A percentile compares a stretch with the other conserved stretches of the same genome.
Conservation (phyloP, 1,140 invertebrate genomes). For the Scaptodrosophila lebanonensis region DNA sequence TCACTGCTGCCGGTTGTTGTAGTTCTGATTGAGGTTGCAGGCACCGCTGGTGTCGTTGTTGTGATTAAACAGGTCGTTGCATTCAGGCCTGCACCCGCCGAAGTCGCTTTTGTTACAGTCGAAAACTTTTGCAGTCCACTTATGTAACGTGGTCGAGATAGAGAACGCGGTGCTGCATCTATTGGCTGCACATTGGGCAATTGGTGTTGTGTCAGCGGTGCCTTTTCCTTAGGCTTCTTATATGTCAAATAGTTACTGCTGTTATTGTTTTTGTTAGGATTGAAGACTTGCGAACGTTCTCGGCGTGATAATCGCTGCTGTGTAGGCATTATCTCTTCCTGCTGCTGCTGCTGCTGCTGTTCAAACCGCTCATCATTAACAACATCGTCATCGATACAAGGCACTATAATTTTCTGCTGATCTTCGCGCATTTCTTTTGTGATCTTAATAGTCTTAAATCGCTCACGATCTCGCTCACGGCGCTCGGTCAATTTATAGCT, state of each 20-base stretch:
- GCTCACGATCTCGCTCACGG: conserved; percentile 66
- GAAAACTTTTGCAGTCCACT: conserved; percentile 64
- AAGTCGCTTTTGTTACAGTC: conserved; percentile 63
- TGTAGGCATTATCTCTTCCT: conserved; percentile 17
- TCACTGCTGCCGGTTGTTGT: conserved; percentile 22
- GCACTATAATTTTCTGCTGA: conserved; percentile 43
- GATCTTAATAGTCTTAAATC: conserved; percentile 76
- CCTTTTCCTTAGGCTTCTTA: conserved; percentile 67
- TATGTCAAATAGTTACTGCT: conserved; percentile 64
- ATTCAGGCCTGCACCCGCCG: conserved; percentile 61
- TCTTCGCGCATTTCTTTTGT: conserved; percentile 48
- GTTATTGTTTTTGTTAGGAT: conserved; percentile 19
- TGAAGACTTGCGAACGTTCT: conserved; percentile 28
- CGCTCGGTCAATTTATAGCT: conserved; percentile 57
- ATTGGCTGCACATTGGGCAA: conserved; percentile 21
- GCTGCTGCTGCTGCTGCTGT: conserved; percentile 10
- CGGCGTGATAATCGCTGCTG: conserved; percentile 35
- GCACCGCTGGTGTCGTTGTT: conserved; percentile 1
- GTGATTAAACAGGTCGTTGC: conserved; percentile 15
- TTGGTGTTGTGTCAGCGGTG: conserved; percentile 25
- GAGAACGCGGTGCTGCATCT: conserved; percentile 51
- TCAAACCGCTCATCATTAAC: conserved; percentile 18
- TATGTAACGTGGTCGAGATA: conserved; percentile 68
- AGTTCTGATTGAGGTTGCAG: background rate
- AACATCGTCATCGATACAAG: conserved; percentile 57